Conservation (phyloP, 2,797 vertebrate genomes). For the Chloroceryle amazona region DNA sequence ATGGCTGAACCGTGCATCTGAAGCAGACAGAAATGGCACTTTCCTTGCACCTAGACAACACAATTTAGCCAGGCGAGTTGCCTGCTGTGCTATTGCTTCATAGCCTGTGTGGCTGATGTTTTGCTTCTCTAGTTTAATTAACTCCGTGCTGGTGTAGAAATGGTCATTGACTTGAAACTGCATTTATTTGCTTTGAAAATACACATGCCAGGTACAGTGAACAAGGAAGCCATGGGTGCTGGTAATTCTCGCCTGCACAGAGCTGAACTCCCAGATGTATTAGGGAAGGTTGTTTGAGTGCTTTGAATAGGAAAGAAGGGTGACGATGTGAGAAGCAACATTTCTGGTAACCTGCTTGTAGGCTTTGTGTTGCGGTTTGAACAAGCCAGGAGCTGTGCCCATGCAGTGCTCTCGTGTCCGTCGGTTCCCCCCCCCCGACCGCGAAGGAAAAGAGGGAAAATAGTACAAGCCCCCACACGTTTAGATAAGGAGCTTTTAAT, state of each 20-base stretch:
- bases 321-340: background rate
- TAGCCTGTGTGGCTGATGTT: background rate
- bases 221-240: background rate
- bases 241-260: background rate
- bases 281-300: background rate
- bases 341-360: background rate
- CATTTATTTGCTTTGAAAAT: background rate
- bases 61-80: background rate
- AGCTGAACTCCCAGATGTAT: background rate
- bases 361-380: background rate
- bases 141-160: background rate
- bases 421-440: no score
- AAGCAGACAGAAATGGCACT: background rate
- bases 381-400: no score
- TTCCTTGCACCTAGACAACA: background rate
- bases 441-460: no score
- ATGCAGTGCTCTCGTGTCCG: no score
- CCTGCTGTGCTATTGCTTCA: background rate
- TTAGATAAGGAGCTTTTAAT: no score
- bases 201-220: accelerated
- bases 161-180: background rate
- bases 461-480: no score
- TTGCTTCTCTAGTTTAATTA: background rate
- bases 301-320: background rate
- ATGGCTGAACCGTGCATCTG: background rate